Percentiles rank a stretch among this genome's conserved stretches.
Conservation (phyloP, 1,140 invertebrate genomes). For the Drosophila yakuba region DNA sequence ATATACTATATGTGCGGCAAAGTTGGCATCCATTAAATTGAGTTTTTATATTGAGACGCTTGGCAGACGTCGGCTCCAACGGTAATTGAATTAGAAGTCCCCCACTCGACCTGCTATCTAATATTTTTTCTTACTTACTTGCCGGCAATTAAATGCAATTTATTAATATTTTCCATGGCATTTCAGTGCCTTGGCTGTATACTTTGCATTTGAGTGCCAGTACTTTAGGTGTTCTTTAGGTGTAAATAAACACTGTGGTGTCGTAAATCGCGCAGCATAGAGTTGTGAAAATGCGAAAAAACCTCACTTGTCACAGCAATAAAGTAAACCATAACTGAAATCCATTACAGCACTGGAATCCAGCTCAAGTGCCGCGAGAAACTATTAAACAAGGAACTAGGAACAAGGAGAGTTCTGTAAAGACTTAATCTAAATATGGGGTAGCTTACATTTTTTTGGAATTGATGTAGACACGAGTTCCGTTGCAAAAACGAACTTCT, state of each 20-base stretch:
- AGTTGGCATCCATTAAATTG: slow-evolving; percentile 72
- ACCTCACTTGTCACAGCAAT: too few species aligned
- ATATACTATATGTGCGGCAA: slow-evolving; percentile 5
- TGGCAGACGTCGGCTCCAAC: slow-evolving; percentile 37
- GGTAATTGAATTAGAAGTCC: slow-evolving; percentile 70
- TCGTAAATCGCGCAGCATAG: not conserved
- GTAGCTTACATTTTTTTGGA: too few species aligned
- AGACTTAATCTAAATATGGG: too few species aligned
- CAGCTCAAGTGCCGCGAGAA: not conserved
- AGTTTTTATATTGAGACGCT: slow-evolving; percentile 72
- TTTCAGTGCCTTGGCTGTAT: not conserved
- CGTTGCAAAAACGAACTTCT: slow-evolving; percentile 4
- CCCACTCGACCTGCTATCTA: not conserved
- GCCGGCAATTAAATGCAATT: slow-evolving; percentile 53
- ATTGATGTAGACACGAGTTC: not conserved
- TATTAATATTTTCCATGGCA: slow-evolving; percentile 28
- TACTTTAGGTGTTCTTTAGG: not conserved
- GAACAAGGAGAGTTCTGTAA: too few species aligned
- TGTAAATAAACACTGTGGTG: not conserved
- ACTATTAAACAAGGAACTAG: not conserved
- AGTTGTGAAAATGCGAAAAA: not conserved
- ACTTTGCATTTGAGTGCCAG: slow-evolving; percentile 9
- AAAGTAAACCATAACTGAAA: not conserved
- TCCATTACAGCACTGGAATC: not conserved
- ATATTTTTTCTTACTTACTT: slow-evolving; percentile 20